Evolutionary conservation across 2,797 vertebrate genomes (phyloP).

Genomic region (Micrastur ruficollis): DNA sequence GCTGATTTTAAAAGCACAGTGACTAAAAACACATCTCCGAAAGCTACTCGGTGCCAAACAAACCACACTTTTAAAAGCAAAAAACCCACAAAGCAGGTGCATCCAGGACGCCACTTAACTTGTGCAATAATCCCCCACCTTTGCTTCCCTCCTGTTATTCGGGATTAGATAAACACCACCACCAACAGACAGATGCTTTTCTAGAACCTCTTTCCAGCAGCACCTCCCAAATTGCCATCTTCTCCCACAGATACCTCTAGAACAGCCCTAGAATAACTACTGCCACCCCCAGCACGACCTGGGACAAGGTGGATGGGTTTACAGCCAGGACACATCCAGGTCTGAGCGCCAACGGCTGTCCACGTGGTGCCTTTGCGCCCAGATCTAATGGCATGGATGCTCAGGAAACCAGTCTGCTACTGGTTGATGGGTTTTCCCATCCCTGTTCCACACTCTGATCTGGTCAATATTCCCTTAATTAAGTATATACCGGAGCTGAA

Average conservation of each 20-base stretch:
- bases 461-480: not conserved
- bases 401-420: not conserved
- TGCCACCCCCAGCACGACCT: accelerated
- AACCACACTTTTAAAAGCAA: not conserved
- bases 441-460: not conserved
- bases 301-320: not conserved
- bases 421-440: not conserved
- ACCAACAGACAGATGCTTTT: not conserved
- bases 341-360: not conserved
- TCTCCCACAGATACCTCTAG: not conserved
- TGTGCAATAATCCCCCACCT: not conserved
- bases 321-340: accelerated
- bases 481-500: not conserved
- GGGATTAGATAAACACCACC: not conserved
- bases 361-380: not conserved
- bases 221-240: not conserved
- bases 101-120: not conserved
- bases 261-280: not conserved
- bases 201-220: not conserved
- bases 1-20: not conserved
- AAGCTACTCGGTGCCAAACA: not conserved
- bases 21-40: not conserved
- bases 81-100: not conserved
- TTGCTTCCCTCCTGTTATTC: not conserved
- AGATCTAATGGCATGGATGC: not conserved